Evolutionary conservation across 2,888 invertebrate species (phyloP), one percentile per base, ranked within the genome.

Genomic region (Acrobasis suavella): DNA sequence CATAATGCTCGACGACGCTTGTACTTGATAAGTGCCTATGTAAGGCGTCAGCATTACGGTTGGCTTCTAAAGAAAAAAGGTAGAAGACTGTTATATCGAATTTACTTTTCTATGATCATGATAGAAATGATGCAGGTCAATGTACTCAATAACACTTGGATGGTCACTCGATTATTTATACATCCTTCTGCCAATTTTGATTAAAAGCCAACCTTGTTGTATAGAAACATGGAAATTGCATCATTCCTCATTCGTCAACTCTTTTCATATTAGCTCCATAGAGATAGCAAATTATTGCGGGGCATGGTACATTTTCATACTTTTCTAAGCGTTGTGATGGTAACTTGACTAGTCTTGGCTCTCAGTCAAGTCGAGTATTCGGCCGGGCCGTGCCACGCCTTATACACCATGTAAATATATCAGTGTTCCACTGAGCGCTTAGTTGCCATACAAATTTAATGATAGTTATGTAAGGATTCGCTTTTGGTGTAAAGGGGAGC

Each of bases 391-490:
- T 65, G 65, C 64, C 69, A 56, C 39, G 55, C 51, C 65, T 65
- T 63, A 65, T 64, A 65, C 70, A 74, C 69, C 76, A 76, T 91
- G 91, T 91, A 91, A 84, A 91, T 91, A 90, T 75, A 76, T 90
- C 89, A 85, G 89, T 87, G 70, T 67, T 67, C 69, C 89, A 85
- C 90, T 90, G 90, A 87, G 77, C 82, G 89, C 88, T 89, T 91
- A 86, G 91, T 91, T 91, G 91, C 91, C 91, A 92, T 92, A 92
- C 86, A 89, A 87, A 83, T 85, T 78, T 87, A 86, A 84, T 84
- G 81, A 82, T 91, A 91, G 89, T 86, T 81, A 89, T 85, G 85
- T 87, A 83, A 83, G 79, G 78, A 81, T 82, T 73, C 78, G 79
- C 79, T 81, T 81, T 67, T 49, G 70, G 68, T 69, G 71, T 75